Percentiles rank a stretch among this genome's conserved stretches.
phyloP scores from a whole-genome alignment of 1,140 invertebrate genomes.

The Euwallacea similis region DNA sequence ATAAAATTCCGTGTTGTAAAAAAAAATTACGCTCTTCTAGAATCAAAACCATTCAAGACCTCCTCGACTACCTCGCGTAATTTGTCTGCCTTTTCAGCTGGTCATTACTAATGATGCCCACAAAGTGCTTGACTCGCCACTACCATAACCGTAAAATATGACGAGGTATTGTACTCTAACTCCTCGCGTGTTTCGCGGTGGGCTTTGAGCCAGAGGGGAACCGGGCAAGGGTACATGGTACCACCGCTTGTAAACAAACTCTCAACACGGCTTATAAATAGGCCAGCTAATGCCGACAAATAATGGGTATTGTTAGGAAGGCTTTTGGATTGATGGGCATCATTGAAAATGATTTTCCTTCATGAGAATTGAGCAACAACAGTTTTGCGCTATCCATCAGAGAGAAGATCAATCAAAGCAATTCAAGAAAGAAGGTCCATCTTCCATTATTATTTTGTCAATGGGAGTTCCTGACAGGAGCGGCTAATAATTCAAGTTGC shows the following conservation, averaged over 20 bases:
- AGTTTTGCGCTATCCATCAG: too few relatives aligned
- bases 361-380: too few relatives aligned
- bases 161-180: constrained; percentile 32
- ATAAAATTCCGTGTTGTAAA: background rate
- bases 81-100: background rate
- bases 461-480: too few relatives aligned
- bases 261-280: constrained; percentile 37
- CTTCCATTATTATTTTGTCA: too few relatives aligned
- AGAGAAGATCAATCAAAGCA: background rate
- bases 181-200: constrained; percentile 41
- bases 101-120: background rate
- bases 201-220: constrained; percentile 38
- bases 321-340: background rate
- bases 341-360: too few relatives aligned
- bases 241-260: constrained; percentile 41
- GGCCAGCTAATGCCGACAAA: constrained; percentile 32
- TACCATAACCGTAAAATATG: constrained; percentile 21
- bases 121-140: background rate
- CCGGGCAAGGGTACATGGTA: constrained; percentile 15
- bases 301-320: constrained; percentile 29
- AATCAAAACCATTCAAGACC: too few relatives aligned
- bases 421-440: background rate
- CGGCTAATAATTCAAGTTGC: too few relatives aligned
- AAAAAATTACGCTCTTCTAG: too few relatives aligned
- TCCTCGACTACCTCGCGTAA: background rate